Evolutionary conservation across 2,888 invertebrate species (phyloP), one percentile per base, ranked within the genome.

Genomic region (Pyrocoelia pectoralis): DNA sequence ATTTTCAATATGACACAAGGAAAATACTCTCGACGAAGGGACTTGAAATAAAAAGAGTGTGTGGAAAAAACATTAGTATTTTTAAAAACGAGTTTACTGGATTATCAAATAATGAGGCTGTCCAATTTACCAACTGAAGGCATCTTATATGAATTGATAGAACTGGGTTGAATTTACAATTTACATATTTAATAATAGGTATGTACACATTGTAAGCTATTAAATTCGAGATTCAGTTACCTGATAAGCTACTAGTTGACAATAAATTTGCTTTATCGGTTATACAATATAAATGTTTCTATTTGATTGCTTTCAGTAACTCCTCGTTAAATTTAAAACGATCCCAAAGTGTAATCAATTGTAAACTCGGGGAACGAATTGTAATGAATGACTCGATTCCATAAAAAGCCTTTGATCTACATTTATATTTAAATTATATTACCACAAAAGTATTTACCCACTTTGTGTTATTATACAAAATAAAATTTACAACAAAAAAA

Each of bases 181-280:
- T n/a, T n/a, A n/a, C n/a, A n/a, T n/a, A n/a, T n/a, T n/a, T n/a
- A n/a, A n/a, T n/a, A n/a, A n/a, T n/a, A n/a, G n/a, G n/a, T n/a
- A n/a, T n/a, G n/a, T 59, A 58, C 56, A 50, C 17, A 12, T 33
- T 28, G 19, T 19, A 29, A 49, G 19, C 33, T 33, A 50, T 50
- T 38, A 56, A 56, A 50, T 13, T 12, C 56, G 13, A 17, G 49
- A 49, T 49, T 10, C 12, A 56, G 56, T 49, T 56, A 50, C 41
- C 51, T 51, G 57, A 57, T 57, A 57, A 57, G 50, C 57, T 41
- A 40, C 28, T 14, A 15, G 40, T 18, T 51, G 24, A 51, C 51
- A 52, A 52, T 52, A 46, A 58, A 58, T 43, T 38, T 12, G 50
- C 17, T 17, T 29, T 48, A 49, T 48, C 48, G 48, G 18, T 38